Percentiles rank a stretch among this genome's conserved stretches.
Conservation (phyloP, 1,140 invertebrate species). For the Drosophila eugracilis region DNA sequence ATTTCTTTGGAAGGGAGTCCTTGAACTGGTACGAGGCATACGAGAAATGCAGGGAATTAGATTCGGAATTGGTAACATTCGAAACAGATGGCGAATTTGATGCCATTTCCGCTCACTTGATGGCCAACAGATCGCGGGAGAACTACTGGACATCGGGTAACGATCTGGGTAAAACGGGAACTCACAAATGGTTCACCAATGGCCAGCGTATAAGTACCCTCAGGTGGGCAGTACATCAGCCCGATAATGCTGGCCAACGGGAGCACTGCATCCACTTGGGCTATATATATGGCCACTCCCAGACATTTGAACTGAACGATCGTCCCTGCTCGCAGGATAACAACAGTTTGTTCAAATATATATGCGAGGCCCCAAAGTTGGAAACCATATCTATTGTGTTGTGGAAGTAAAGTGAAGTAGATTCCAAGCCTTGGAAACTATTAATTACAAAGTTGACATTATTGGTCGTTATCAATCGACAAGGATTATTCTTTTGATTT, state of each 20-base stretch:
- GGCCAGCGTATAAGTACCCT: too few species aligned
- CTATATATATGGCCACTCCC: constrained; percentile 21
- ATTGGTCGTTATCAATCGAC: too few species aligned
- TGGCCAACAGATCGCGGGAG: too few species aligned
- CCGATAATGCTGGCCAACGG: constrained; percentile 32
- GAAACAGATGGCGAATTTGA: too few species aligned
- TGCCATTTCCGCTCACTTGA: too few species aligned
- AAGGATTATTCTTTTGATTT: too few species aligned
- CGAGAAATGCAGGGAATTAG: constrained; percentile 24
- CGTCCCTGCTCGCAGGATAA: constrained; percentile 21
- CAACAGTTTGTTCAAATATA: constrained; percentile 55
- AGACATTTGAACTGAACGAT: constrained; percentile 32
- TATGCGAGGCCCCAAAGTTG: constrained; percentile 86
- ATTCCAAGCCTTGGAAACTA: too few species aligned
- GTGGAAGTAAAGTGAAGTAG: constrained; percentile 41
- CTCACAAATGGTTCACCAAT: too few species aligned
- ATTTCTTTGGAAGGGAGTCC: constrained; percentile 33
- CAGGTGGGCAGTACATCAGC: too few species aligned
- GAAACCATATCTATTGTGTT: constrained; percentile 86
- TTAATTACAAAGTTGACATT: too few species aligned
- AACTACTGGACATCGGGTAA: too few species aligned
- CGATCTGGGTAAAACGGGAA: too few species aligned
- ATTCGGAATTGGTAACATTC: constrained; percentile 39
- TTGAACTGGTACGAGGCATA: constrained; percentile 43
- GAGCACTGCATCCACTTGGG: constrained; percentile 52